Evolutionary conservation across 2,797 vertebrate genomes (phyloP).

Genomic region (Sebastes nivosus): DNA sequence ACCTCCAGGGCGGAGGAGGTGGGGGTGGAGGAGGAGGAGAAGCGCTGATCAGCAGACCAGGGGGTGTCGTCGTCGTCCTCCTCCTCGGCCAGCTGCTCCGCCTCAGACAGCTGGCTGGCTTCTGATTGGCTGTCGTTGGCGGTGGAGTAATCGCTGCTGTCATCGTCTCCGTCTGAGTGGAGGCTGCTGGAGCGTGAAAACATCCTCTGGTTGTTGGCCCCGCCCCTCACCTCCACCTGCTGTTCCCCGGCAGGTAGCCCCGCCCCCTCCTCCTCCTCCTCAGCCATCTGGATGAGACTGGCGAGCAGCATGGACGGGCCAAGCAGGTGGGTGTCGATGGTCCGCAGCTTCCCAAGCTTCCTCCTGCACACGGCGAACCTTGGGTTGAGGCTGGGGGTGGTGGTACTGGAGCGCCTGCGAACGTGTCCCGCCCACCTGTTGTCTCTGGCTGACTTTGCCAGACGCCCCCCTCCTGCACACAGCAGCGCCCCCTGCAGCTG

Average conservation of each 20-base stretch:
- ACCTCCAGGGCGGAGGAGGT: slow-evolving; percentile 16
- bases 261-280: slow-evolving; percentile 68
- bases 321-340: slow-evolving; percentile 82
- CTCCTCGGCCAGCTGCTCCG: slow-evolving; percentile 42
- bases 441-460: slow-evolving; percentile 10
- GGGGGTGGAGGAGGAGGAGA: background rate
- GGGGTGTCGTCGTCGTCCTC: slow-evolving; percentile 14
- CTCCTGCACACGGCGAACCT: slow-evolving; percentile 81
- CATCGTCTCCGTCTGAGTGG: slow-evolving; percentile 62
- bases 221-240: slow-evolving; percentile 70
- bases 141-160: slow-evolving; percentile 24
- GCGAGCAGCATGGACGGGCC: slow-evolving; percentile 85
- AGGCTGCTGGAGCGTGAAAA: slow-evolving; percentile 64
- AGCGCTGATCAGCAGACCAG: background rate
- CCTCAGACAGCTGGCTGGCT: slow-evolving; percentile 45
- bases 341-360: slow-evolving; percentile 58
- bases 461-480: slow-evolving; percentile 11
- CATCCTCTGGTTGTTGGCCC: background rate
- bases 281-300: slow-evolving; percentile 81
- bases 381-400: slow-evolving; percentile 84
- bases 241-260: slow-evolving; percentile 29
- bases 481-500: slow-evolving; percentile 60
- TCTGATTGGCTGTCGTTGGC: slow-evolving; percentile 62
- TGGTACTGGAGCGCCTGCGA: slow-evolving; percentile 89
- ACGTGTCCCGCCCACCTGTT: background rate